phyloP scores from a whole-genome alignment of 2,113 vertebrate species.

The Onychostoma macrolepis region DNA sequence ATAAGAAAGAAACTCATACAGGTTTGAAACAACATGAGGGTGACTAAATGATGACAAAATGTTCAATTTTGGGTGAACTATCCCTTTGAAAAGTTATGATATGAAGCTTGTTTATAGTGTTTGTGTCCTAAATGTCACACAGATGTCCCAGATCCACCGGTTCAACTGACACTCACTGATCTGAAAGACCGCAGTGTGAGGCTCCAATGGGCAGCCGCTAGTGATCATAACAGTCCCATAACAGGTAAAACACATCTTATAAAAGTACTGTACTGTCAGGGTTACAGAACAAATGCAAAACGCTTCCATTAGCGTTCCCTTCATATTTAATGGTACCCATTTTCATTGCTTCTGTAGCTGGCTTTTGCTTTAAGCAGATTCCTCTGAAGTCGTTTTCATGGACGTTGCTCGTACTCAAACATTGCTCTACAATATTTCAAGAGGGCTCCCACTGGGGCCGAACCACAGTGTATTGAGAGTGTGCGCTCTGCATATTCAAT shows the following conservation, averaged over 20 bases:
- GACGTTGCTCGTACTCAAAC: not conserved
- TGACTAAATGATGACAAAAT: no score
- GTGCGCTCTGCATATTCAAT: conserved; percentile 27
- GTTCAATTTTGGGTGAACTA: no score
- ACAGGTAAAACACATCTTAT: conserved; percentile 75
- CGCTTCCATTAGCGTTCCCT: not conserved
- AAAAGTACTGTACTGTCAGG: not conserved
- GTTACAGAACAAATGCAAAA: not conserved
- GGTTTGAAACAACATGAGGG: no score
- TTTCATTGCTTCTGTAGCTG: not conserved
- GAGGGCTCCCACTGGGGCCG: not conserved
- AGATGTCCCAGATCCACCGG: conserved; percentile 89
- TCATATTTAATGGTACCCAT: not conserved
- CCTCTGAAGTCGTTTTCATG: not conserved
- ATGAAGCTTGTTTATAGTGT: not conserved
- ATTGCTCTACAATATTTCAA: conserved; percentile 27
- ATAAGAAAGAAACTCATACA: no score
- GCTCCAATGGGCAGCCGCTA: conserved; percentile 84
- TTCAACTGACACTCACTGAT: conserved; percentile 77
- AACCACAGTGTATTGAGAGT: conserved; percentile 1
- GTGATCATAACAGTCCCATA: conserved; percentile 85
- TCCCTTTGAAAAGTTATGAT: not conserved
- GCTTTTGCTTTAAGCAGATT: not conserved
- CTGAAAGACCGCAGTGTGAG: conserved; percentile 76
- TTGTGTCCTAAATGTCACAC: conserved; percentile 22